Base-by-base conservation (phyloP, 2,113 vertebrate species). In the Phylloscopus trochilus region DNA sequence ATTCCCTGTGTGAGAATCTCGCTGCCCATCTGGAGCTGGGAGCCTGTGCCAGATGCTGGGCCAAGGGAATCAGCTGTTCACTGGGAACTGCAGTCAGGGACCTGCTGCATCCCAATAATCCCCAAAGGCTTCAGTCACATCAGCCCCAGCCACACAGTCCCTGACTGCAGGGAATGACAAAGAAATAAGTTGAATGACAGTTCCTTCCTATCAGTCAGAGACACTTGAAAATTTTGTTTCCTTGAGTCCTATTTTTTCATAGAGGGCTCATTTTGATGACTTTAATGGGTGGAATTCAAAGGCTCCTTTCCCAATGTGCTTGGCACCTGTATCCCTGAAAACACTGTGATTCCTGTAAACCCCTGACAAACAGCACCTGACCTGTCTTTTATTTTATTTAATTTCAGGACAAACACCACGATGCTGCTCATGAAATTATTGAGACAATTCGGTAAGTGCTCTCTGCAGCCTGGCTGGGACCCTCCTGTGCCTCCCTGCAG, bases 351-450 rank as follows among this genome's bases (percentile, higher is more conserved):
- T 81, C 35, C 21, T 87, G 56, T 39, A 37, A 30, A 30, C 20
- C 63, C 59, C 60, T 59, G 33, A 19, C 23, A 68, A 60, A 33
- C 58, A 67, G 26, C 59, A 37, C 30, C 62, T 89, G 43, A 73
- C 21, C 2, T 39, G 58, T 89, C 39, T 86, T 37, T 72, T 43
- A 43, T 35, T 12, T 23, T 30, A 28, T 67, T 80, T 55, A 20
- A 11, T 97, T 97, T 52, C 95, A 99, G 99, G 99, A 99, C 98
- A 99, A 99, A 98, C 99, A 99, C 97, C 99, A 99, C 18, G 99
- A 99, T 98, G 99, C 99, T 98, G 99, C 99, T 98, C 99, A 99
- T 24, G 99, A 99, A 98, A 99, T 99, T 96, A 99, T 99, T 37
- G 99, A 99, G 98, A 99, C 99, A 95, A 99, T 99, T 97, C 98